A percentile compares a stretch with the other conserved stretches of the same genome.
Evolutionary conservation across 2,113 vertebrate genomes (phyloP).

Genomic region (Xyrauchen texanus): DNA sequence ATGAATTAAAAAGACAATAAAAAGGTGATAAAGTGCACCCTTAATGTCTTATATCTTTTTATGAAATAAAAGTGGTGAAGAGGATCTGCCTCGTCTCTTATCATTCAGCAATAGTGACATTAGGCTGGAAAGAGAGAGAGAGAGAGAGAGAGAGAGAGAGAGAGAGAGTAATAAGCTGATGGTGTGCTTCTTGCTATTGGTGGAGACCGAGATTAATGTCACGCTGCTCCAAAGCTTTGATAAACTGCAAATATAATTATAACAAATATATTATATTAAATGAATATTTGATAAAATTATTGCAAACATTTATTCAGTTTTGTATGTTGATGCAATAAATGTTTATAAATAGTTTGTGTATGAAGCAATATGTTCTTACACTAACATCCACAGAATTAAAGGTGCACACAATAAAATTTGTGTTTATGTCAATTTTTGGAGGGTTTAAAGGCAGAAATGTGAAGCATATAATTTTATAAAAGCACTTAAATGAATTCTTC

Average conservation of each 20-base stretch:
- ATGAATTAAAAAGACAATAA: constrained; percentile 63
- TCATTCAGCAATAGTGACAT: constrained; percentile 41
- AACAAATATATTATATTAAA: too few species aligned
- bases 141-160: constrained; percentile 2
- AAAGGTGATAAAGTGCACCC: constrained; percentile 67
- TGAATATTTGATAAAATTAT: too few species aligned
- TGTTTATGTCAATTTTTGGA: too few species aligned
- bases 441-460: too few species aligned
- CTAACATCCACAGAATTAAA: too few species aligned
- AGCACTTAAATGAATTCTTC: too few species aligned
- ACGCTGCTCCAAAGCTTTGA: neutral
- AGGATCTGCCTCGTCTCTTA: constrained; percentile 40
- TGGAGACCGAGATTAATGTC: neutral
- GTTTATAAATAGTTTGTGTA: too few species aligned
- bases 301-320: too few species aligned
- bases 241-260: neutral
- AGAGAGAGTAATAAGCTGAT: constrained; percentile 37
- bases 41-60: constrained; percentile 59
- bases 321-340: too few species aligned
- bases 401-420: too few species aligned
- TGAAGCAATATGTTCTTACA: too few species aligned
- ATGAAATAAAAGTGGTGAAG: constrained; percentile 67
- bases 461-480: too few species aligned
- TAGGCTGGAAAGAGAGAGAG: neutral
- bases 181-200: constrained; percentile 19